phyloP scores from a whole-genome alignment of 1,140 invertebrate genomes.

The Holcopasites calliopsidis region DNA sequence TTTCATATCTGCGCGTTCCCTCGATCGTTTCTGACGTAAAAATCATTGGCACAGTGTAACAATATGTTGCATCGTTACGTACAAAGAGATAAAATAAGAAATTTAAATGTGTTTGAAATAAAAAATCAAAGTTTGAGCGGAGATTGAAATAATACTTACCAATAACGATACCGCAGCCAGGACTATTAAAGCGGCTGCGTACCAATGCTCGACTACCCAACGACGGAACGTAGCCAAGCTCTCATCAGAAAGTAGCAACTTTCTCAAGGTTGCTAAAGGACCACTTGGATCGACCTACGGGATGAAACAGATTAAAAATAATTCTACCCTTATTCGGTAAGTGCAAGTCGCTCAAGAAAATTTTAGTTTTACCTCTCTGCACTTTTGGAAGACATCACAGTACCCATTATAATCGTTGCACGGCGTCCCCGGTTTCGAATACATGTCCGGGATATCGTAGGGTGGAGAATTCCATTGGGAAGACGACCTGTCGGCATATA shows the following conservation, averaged over 20 bases:
- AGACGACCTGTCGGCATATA: conserved; percentile 87
- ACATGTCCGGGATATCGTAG: conserved; percentile 95
- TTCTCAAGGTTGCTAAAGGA: conserved; percentile 94
- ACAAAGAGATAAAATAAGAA: neutral
- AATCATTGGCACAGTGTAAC: conserved; percentile 33
- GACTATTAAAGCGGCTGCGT: conserved; percentile 88
- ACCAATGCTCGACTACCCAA: conserved; percentile 93
- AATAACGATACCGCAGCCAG: conserved; percentile 87
- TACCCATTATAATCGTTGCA: conserved; percentile 99
- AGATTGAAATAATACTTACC: conserved; percentile 81
- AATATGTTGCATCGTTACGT: neutral
- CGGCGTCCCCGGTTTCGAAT: conserved; percentile 95
- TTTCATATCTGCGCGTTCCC: conserved; percentile 63
- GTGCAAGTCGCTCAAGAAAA: neutral
- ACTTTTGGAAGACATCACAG: conserved; percentile 99
- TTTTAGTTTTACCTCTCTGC: conserved; percentile 80
- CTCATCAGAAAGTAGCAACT: conserved; percentile 92
- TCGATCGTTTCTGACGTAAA: conserved; percentile 64
- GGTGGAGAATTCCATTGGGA: conserved; percentile 94
- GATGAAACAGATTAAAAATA: neutral
- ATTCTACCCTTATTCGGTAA: neutral
- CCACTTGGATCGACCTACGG: conserved; percentile 93
- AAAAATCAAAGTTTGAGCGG: neutral
- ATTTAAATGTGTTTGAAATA: neutral
- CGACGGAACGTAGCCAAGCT: conserved; percentile 91